Base-by-base conservation (phyloP, 1,140 invertebrate genomes). In the Aethina tumida region DNA sequence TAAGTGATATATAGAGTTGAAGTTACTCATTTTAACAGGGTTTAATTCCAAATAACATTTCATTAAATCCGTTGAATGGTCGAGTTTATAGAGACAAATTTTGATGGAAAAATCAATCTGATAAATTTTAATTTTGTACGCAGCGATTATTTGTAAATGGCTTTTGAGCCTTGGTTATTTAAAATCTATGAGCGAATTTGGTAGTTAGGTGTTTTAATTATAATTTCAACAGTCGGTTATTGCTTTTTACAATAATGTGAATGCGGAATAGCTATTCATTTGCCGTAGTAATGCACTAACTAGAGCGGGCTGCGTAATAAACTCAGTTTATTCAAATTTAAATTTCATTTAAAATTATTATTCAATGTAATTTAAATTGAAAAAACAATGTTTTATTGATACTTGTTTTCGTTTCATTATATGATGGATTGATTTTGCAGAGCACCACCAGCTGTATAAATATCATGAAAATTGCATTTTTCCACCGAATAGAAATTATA, bases 191-290 rank as follows among this genome's bases (percentile, higher is more conserved):
- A 29, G 28, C 29, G 24, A 32, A 43, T 37, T 21, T 28, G 26
- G 22, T 35, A 37, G 27, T 17, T 38, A 43, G 32, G 35, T 43
- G 41, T 43, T 43, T 43, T 43, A 43, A 43, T 43, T 43, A 43
- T 39, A 43, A 43, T 39, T 22, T 36, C 30, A 16, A 37, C 41
- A 39, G 21, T 39, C 28, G 19, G 29, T 33, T 32, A 38, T 43
- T 38, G 41, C 39, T 31, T 39, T 39, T 39, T 29, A 39, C 27
- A 39, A 39, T 29, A 39, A 33, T 27, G 27, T 35, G 34, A 20
- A 36, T 27, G 32, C 34, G 33, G 31, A 43, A 43, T 39, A 43
- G 19, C 29, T 30, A 32, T 43, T 43, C 41, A 43, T 43, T 43
- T 43, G 35, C 27, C 39, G 33, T 33, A 35, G 39, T 43, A 43